A percentile compares a stretch with the other conserved stretches of the same genome.
Evolutionary conservation across 2,113 vertebrate species (phyloP).

Genomic region (Climacteris rufus): DNA sequence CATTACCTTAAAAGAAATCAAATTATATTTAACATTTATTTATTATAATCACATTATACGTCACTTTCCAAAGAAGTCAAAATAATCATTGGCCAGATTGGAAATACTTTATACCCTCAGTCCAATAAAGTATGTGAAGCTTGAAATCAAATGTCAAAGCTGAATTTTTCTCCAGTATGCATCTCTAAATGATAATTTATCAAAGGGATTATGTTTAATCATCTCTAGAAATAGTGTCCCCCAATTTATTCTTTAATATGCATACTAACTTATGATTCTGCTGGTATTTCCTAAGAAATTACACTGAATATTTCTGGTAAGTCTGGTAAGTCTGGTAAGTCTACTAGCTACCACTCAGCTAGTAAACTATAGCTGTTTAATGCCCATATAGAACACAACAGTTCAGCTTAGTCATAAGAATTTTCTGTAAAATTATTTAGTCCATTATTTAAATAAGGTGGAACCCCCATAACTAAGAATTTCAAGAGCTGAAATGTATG

Average conservation of each 20-base stretch:
- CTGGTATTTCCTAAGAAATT: neutral
- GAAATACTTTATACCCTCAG: neutral
- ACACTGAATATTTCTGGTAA: neutral
- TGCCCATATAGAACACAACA: neutral
- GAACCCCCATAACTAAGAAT: neutral
- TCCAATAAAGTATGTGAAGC: neutral
- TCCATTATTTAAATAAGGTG: neutral
- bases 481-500: neutral
- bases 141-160: constrained; percentile 36
- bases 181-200: neutral
- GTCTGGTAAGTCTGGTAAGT: neutral
- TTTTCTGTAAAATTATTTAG: neutral
- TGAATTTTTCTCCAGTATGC: neutral
- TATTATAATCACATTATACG: constrained; percentile 1
- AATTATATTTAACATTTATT: constrained; percentile 22
- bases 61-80: neutral
- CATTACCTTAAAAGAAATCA: constrained; percentile 30
- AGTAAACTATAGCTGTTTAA: neutral
- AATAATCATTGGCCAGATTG: neutral
- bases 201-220: neutral
- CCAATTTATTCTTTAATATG: neutral
- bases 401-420: neutral
- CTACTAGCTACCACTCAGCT: neutral
- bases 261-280: neutral
- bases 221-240: neutral